Evolutionary conservation across 2,888 invertebrate species (phyloP).

Genomic region (Pseudococcus viburni): DNA sequence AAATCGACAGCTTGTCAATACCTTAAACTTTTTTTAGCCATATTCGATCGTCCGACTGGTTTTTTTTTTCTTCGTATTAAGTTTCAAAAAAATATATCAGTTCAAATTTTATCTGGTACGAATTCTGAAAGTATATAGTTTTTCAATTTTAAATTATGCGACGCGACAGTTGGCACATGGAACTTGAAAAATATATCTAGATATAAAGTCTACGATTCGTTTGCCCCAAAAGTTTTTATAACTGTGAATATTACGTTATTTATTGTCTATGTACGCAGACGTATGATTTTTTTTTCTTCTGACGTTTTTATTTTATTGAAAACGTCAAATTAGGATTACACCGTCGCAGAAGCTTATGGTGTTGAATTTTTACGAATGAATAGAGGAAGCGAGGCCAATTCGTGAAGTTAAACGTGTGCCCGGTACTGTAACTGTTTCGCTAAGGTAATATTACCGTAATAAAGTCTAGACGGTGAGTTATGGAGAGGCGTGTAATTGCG

Average conservation of each 20-base stretch:
- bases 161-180: no score
- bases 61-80: background rate
- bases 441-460: slow-evolving; percentile 29
- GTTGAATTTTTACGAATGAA: background rate
- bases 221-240: no score
- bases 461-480: slow-evolving; percentile 51
- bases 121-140: no score
- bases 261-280: background rate
- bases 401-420: slow-evolving; percentile 14
- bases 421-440: background rate
- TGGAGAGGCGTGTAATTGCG: background rate
- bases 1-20: slow-evolving; percentile 31
- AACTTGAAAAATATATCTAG: no score
- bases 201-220: no score
- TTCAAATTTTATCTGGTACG: background rate
- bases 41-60: background rate
- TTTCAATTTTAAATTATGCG: no score
- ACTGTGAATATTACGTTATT: background rate
- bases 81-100: no score
- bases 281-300: background rate
- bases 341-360: background rate
- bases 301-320: background rate
- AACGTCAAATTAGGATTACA: background rate
- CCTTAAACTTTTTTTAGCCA: background rate
- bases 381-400: background rate